Evolutionary conservation across 2,888 invertebrate species (phyloP).

Genomic region (Eupithecia inturbata): DNA sequence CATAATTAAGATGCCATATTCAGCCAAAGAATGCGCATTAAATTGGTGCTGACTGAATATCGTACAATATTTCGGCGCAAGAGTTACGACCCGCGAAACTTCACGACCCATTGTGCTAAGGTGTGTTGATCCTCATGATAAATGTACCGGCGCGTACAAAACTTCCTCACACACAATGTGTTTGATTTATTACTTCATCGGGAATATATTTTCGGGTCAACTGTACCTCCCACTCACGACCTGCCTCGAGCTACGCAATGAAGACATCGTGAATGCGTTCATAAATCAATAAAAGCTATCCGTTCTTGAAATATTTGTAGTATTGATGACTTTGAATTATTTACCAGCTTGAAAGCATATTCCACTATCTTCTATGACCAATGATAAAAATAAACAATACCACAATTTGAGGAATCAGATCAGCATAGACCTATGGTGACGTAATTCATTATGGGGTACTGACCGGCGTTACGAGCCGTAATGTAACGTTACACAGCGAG

Average conservation of each 20-base stretch:
- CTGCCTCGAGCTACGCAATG: slow-evolving; percentile 74
- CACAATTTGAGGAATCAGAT: not conserved
- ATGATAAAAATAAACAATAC: not conserved
- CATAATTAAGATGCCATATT: slow-evolving; percentile 32
- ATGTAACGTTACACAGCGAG: too few relatives aligned
- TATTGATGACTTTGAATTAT: not conserved
- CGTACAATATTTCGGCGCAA: slow-evolving; percentile 32
- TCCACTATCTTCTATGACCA: not conserved
- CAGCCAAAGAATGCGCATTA: slow-evolving; percentile 30
- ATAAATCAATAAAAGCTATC: slow-evolving; percentile 67
- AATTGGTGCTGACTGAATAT: slow-evolving; percentile 40
- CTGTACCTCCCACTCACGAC: slow-evolving; percentile 79
- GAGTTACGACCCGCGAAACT: slow-evolving; percentile 43
- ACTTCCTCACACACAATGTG: slow-evolving; percentile 68
- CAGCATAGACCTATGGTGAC: not conserved
- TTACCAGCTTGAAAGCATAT: not conserved
- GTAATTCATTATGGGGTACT: too few relatives aligned
- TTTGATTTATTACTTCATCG: slow-evolving; percentile 80
- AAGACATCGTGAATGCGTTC: slow-evolving; percentile 74
- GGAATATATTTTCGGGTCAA: slow-evolving; percentile 73
- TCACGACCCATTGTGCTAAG: slow-evolving; percentile 53
- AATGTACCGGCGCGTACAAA: slow-evolving; percentile 64
- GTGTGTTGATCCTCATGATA: slow-evolving; percentile 65
- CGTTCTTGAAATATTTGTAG: slow-evolving; percentile 23
- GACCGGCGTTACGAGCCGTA: too few relatives aligned